These are phyloP conservation scores for Epinephelus lanceolatus DNA, from an alignment of 2,113 vertebrate species.

Conservation along the genomic window DNA sequence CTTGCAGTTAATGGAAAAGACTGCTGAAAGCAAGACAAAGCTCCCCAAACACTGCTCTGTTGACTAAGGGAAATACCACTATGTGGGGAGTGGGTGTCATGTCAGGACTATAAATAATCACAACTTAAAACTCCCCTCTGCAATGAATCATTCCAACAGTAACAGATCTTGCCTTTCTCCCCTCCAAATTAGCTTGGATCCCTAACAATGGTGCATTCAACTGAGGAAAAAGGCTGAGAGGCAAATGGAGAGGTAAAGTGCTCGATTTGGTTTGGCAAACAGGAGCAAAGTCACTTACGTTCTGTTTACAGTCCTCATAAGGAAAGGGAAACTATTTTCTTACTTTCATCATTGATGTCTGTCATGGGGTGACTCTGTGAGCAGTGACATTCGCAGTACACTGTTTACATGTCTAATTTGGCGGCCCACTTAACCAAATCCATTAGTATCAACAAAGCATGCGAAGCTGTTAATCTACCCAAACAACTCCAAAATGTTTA, in stretches of 20 bases:
- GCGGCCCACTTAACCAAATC: conserved; percentile 29
- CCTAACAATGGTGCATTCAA: conserved; percentile 73
- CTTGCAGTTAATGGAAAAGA: conserved; percentile 62
- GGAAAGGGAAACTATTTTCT: conserved; percentile 44
- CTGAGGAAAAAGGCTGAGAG: conserved; percentile 28
- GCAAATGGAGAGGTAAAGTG: conserved; percentile 42
- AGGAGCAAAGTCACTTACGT: conserved; percentile 44
- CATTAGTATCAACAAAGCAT: conserved; percentile 50
- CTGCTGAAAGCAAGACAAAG: conserved; percentile 73
- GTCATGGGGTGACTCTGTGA: conserved; percentile 20
- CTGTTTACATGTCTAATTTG: conserved; percentile 58
- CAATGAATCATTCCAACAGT: conserved; percentile 60
- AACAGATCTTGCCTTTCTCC: conserved; percentile 56
- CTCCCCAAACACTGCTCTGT: conserved; percentile 79
- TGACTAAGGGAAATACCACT: conserved; percentile 83
- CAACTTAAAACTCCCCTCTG: conserved; percentile 66
- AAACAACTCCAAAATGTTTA: conserved; percentile 33
- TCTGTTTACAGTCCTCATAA: conserved; percentile 55
- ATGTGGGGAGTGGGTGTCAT: conserved; percentile 79
- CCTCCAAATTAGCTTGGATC: conserved; percentile 70
- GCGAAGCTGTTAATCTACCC: conserved; percentile 48
- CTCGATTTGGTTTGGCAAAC: conserved; percentile 55
- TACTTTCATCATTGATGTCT: conserved; percentile 32
- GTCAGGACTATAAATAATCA: conserved; percentile 83
- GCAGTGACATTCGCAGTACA: conserved; percentile 24